Percentiles rank a stretch among this genome's conserved stretches.
Evolutionary conservation across 2,888 invertebrate genomes (phyloP).

Genomic region (Tetropium fuscum): DNA sequence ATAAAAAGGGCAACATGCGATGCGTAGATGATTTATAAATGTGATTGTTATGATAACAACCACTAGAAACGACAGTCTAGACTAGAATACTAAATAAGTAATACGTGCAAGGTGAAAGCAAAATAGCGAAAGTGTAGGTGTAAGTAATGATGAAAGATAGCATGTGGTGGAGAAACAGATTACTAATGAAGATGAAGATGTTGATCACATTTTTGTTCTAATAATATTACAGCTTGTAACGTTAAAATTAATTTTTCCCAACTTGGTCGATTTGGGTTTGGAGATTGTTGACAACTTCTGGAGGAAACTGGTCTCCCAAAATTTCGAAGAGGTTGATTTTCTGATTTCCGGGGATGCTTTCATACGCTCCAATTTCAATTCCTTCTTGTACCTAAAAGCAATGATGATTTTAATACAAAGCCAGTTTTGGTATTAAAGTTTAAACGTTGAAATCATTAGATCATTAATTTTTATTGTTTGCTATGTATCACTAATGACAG

Average conservation of each 20-base stretch:
- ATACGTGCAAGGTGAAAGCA: slow-evolving; percentile 14
- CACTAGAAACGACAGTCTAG: slow-evolving; percentile 13
- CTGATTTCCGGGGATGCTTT: slow-evolving; percentile 88
- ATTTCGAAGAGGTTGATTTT: slow-evolving; percentile 87
- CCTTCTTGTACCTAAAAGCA: slow-evolving; percentile 90
- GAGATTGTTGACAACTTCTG: slow-evolving; percentile 89
- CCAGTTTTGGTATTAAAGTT: too few species aligned
- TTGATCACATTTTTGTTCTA: slow-evolving; percentile 26
- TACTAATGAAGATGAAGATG: slow-evolving; percentile 18
- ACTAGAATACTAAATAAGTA: slow-evolving; percentile 24
- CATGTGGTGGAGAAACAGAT: background rate
- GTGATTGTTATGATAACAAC: slow-evolving; percentile 9
- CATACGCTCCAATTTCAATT: slow-evolving; percentile 87
- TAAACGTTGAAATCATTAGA: too few species aligned
- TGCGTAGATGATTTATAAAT: slow-evolving; percentile 7
- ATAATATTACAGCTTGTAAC: slow-evolving; percentile 5
- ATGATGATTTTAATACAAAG: too few species aligned
- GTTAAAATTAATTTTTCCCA: slow-evolving; percentile 71
- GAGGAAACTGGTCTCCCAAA: slow-evolving; percentile 86
- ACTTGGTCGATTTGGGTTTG: slow-evolving; percentile 88
- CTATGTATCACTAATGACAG: too few species aligned
- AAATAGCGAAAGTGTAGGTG: background rate
- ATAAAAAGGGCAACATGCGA: slow-evolving; percentile 6
- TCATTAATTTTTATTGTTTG: too few species aligned
- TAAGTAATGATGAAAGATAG: background rate